Base-by-base conservation (phyloP, 2,888 invertebrate species). In the Micropterix aruncella region DNA sequence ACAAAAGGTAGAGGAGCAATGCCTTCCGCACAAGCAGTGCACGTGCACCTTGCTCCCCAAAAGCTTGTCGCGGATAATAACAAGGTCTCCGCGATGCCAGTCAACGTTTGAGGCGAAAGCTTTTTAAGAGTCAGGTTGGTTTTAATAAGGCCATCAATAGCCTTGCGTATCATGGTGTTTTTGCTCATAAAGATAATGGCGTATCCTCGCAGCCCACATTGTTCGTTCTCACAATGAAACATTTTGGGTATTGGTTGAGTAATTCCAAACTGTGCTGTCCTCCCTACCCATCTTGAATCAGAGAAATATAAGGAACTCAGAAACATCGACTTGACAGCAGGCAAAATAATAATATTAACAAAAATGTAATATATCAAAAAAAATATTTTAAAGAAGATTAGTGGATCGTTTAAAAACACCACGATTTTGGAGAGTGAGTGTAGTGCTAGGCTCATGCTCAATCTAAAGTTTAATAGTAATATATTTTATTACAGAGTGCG, bases 121-220 rank as follows among this genome's bases (percentile, higher is more conserved):
- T 91, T 96, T 70, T 99, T 97, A 53, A 99, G 73, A 16, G 85
- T 79, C 2, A 90, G 88, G 64, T 96, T 97, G 62, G 88, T 86
- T 59, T 95, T 94, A 54, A 97, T 67, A 63, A 97, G 96, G 44
- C 96, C 96, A 56, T 91, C 85, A 66, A 99, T 97, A 44, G 97
- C 97, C 66, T 99, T 99, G 51, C 97, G 83, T 89, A 99, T 99
- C 99, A 99, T 99, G 60, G 99, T 99, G 74, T 99, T 99, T 70
- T 99, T 99, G 50, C 99, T 99, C 97, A 99, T 97, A 56, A 99
- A 79, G 38, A 93, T 86, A 48, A 92, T 85, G 51, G 90, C 95
- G 58, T 75, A 73, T 16, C 91, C 92, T 53, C 96, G 81, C 47
- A 97, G 79, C 99, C 93, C 60, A 99, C 99, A 81, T 99, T 99